Evolutionary conservation across 1,140 invertebrate species (phyloP), one percentile per base, ranked within the genome.

Genomic region (Belonocnema kinseyi): DNA sequence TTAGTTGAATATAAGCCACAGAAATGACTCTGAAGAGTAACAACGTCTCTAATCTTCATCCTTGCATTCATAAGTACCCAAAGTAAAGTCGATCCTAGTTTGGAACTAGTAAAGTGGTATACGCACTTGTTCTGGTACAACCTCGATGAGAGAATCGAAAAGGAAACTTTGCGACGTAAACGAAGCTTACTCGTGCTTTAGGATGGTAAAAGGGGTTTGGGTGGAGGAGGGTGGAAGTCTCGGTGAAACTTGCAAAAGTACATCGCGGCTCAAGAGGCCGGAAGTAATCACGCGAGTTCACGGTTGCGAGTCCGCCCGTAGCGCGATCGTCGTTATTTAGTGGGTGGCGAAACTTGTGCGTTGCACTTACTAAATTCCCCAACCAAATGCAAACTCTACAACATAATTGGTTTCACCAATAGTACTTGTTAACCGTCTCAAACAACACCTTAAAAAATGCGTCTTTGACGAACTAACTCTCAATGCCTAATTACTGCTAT

Each of bases 201-300:
- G 50, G 54, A 52, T n/a, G 53, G 56, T 66, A 72, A 58, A 71
- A 12, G 58, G 40, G 70, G 56, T 52, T 50, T 71, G 66, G 73
- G 70, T 72, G 52, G 71, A 71, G 75, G 19, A 77, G 73, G 56
- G 40, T 73, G 26, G 26, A 77, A 66, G 26, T 66, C 61, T 66
- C 61, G 14, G 83, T 79, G 85, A 87, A 89, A 90, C 88, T 89
- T 87, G 87, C 85, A 89, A 90, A 89, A 89, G 89, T 89, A 91
- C 89, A 89, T 88, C 88, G 77, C 85, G 85, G 85, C 86, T 88
- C 88, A 90, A 89, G 86, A 89, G 86, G 86, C 86, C 88, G 89
- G 89, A 90, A 90, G 82, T 90, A 91, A 90, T 90, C 85, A 86
- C 83, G 83, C 80, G 85, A 88, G 85, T 84, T 89, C 84, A 77